These are phyloP conservation scores for Araneus ventricosus DNA, from an alignment of 1,140 invertebrate species.

Conservation along the genomic window DNA sequence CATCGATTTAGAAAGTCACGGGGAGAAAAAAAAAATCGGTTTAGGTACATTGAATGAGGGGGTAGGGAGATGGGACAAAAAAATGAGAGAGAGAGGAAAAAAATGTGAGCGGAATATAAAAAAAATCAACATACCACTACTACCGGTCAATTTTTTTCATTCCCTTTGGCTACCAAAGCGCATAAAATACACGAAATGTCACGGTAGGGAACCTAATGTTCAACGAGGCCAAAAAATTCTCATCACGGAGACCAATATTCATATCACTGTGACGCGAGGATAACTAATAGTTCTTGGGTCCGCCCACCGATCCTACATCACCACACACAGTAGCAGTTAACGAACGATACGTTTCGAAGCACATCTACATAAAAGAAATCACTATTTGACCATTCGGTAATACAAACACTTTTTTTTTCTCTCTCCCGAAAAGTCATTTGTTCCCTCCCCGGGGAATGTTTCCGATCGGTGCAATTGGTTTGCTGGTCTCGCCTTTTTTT, in stretches of 20 bases:
- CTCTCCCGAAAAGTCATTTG: constrained; percentile 27
- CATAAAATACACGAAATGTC: constrained; percentile 71
- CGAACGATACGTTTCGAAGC: constrained; percentile 69
- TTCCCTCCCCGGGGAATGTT: constrained; percentile 26
- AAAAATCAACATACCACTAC: not conserved
- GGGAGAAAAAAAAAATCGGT: not conserved
- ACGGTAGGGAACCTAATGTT: constrained; percentile 69
- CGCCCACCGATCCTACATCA: constrained; percentile 65
- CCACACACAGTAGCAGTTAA: constrained; percentile 72
- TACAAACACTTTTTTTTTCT: constrained; percentile 62
- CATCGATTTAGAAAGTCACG: constrained; percentile 13
- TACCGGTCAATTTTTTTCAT: constrained; percentile 42
- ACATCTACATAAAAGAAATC: constrained; percentile 75
- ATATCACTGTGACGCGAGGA: constrained; percentile 73
- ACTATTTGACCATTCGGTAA: constrained; percentile 74
- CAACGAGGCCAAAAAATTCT: constrained; percentile 73
- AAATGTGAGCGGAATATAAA: constrained; percentile 41
- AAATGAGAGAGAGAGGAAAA: not conserved
- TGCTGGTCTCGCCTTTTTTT: constrained; percentile 67
- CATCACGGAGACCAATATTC: constrained; percentile 74
- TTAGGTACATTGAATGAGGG: not conserved
- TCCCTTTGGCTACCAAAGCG: constrained; percentile 54
- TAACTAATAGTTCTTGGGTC: constrained; percentile 70
- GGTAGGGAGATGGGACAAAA: not conserved
- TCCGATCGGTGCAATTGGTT: constrained; percentile 69